Conservation (phyloP, 64 coral and sea anemone genomes). For the Pocillopora verrucosa region DNA sequence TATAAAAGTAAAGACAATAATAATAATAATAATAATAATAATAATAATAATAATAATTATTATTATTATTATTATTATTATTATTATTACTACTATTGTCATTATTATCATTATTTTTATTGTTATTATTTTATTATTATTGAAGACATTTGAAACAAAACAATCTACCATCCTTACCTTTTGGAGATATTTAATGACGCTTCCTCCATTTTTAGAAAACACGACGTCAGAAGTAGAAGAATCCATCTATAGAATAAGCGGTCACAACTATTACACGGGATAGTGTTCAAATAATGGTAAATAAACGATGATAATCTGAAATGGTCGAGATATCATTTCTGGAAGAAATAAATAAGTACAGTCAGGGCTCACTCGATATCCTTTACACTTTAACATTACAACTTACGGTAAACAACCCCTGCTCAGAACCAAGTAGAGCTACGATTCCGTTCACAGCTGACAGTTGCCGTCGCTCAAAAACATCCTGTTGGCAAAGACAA, state of each 20-base stretch:
- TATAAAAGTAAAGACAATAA: too few relatives aligned
- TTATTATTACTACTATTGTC: too few relatives aligned
- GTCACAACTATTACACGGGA: not conserved
- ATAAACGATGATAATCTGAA: not conserved
- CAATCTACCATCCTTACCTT: not conserved
- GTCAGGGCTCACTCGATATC: not conserved
- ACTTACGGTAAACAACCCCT: conserved; percentile 61
- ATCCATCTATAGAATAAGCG: not conserved
- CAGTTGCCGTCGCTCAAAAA: conserved; percentile 52
- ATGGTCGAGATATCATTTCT: too few relatives aligned
- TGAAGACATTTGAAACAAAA: not conserved
- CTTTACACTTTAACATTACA: not conserved
- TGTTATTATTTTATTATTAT: not conserved
- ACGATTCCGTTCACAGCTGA: conserved; percentile 72
- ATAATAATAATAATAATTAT: too few relatives aligned
- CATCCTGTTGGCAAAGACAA: conserved; percentile 15
- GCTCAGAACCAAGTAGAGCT: conserved; percentile 76
- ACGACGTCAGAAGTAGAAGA: not conserved
- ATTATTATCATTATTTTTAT: too few relatives aligned
- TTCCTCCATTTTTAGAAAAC: not conserved
- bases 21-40: too few relatives aligned
- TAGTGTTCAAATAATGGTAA: not conserved
- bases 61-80: too few relatives aligned
- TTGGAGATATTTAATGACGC: conserved; percentile 18
- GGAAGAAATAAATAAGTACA: not conserved